Evolutionary conservation across 2,888 invertebrate species (phyloP).

Genomic region (Liopterus haemorrhoidalis): DNA sequence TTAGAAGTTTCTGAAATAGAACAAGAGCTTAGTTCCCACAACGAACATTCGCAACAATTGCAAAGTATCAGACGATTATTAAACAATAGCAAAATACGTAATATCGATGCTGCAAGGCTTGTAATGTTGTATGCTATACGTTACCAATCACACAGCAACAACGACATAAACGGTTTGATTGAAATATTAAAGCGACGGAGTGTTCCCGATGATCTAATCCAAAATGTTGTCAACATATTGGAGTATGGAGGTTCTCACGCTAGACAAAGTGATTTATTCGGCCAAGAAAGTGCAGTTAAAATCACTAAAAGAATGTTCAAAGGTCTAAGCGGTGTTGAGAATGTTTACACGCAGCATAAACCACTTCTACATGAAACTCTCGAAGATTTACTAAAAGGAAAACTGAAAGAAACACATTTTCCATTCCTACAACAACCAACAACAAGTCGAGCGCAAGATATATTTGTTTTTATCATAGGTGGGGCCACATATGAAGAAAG

Average conservation of each 20-base stretch:
- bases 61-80: conserved; percentile 74
- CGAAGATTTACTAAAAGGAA: conserved; percentile 85
- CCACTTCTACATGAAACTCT: conserved; percentile 83
- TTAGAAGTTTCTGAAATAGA: conserved; percentile 90
- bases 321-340: conserved; percentile 93
- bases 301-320: conserved; percentile 87
- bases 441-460: conserved; percentile 73
- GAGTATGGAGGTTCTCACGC: conserved; percentile 83
- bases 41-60: conserved; percentile 70
- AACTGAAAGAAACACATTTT: conserved; percentile 77
- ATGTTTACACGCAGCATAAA: conserved; percentile 98
- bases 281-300: conserved; percentile 73
- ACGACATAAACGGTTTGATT: conserved; percentile 71
- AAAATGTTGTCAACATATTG: conserved; percentile 59
- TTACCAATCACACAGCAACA: conserved; percentile 85
- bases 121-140: conserved; percentile 90
- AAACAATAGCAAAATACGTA: conserved; percentile 62
- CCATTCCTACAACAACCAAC: conserved; percentile 65
- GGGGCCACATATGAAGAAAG: conserved; percentile 97
- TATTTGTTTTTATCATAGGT: conserved; percentile 95
- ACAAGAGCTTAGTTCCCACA: conserved; percentile 87
- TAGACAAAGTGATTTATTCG: conserved; percentile 77
- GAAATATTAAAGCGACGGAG: conserved; percentile 66
- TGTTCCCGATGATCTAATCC: conserved; percentile 57
- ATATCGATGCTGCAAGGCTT: conserved; percentile 77